Base-by-base conservation (phyloP, 2,797 vertebrate genomes). In the Clarias fuscus region DNA sequence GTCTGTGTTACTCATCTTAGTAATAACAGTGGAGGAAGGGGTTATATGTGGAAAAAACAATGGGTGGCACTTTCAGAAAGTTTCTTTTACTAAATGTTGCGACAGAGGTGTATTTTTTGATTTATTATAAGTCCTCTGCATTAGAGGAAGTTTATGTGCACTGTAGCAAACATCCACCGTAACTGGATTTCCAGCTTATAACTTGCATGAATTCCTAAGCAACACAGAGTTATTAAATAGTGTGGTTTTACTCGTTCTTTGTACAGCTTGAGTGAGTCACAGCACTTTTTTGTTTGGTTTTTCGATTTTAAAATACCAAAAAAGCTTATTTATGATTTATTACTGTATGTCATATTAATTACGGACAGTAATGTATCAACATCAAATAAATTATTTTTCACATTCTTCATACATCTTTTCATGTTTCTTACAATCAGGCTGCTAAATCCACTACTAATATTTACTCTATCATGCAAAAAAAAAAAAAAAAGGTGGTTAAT, bases 31-130 rank as follows among this genome's bases (percentile, higher is more conserved):
- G 18, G 5, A 61, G 56, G 59, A 78, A 59, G 4, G 27, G 30
- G 27, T 20, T 78, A 10, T 7, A 78, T 61, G 76, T 22, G 56
- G 70, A 37, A 56, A 75, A 86, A 82, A 58, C 72, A 86, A 65
- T 10, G 0, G 24, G 24, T 20, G 8, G 18, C 5, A 53, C 43
- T 58, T 65, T 53, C 56, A 71, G 24, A 71, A 77, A 40, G 37
- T 20, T 48, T n/a, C 13, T 64, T 58, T 76, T 56, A 77, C 18
- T 37, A 43, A 43, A 65, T 30, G 13, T 4, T 48, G 14, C 61
- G 61, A 67, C 61, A 24, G 37, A 64, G 53, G 67, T 72, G n/a
- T 15, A 64, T 48, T 61, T 56, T 85, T 77, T 65, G 62, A 77
- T 56, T 68, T 11, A 71, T 78, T 33, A 71, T 15, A 20, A 70